Percentiles rank a stretch among this genome's conserved stretches.
Conservation (phyloP, 1,140 invertebrate genomes). For the Berghia stephanieae region DNA sequence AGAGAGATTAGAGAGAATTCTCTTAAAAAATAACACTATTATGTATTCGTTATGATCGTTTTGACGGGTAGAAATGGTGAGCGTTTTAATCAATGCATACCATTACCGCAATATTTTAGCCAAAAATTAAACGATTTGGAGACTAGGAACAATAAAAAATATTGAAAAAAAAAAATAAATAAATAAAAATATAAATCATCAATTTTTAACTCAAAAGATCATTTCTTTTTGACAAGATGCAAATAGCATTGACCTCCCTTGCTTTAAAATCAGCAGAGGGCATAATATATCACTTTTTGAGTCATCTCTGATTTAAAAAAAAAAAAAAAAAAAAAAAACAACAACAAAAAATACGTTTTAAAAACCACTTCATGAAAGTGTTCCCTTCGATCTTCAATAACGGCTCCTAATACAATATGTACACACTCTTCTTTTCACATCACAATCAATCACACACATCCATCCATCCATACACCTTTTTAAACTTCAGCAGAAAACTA, state of each 20-base stretch:
- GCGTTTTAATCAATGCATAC: neutral
- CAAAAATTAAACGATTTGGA: no score
- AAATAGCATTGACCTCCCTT: neutral
- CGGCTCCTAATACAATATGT: neutral
- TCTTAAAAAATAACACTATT: neutral
- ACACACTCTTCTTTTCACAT: neutral
- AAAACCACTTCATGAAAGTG: no score
- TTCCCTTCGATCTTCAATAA: neutral
- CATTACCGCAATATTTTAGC: neutral
- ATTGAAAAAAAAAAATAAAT: neutral
- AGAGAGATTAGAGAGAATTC: neutral
- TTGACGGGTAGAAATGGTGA: neutral
- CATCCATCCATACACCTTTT: neutral
- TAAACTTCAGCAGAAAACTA: no score
- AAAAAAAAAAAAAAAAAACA: no score
- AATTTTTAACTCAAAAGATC: no score
- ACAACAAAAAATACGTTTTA: no score
- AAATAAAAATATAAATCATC: neutral
- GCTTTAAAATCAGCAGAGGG: neutral
- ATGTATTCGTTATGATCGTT: neutral
- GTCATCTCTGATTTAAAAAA: no score
- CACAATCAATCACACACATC: neutral
- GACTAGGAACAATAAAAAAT: no score
- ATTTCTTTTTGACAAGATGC: neutral
- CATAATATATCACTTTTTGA: neutral